Base-by-base conservation (phyloP, 2,888 invertebrate genomes). In the Onchidella celtica region DNA sequence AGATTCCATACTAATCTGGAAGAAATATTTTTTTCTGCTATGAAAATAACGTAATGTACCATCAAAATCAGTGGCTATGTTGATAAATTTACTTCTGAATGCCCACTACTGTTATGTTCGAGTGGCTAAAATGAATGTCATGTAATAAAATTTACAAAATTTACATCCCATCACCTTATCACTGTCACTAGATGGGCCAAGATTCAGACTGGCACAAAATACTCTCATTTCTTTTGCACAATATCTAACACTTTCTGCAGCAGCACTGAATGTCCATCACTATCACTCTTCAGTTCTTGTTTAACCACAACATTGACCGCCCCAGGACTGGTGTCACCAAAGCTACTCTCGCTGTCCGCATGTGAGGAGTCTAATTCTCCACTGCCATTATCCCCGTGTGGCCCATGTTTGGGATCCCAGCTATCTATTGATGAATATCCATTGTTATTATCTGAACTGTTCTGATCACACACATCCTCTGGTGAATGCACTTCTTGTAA, bases 181-280 rank as follows among this genome's bases (percentile, higher is more conserved):
- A n/a, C n/a, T n/a, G n/a, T n/a, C n/a, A n/a, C n/a, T n/a, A n/a
- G n/a, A n/a, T n/a, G n/a, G n/a, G n/a, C n/a, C n/a, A n/a, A n/a
- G n/a, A n/a, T n/a, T n/a, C n/a, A n/a, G n/a, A n/a, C n/a, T n/a
- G n/a, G n/a, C n/a, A n/a, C n/a, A n/a, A n/a, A n/a, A n/a, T n/a
- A n/a, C n/a, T n/a, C 17, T 47, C 59, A 75, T 27, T 75, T 75
- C 11, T 29, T 17, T 63, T 75, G 74, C 29, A 40, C 74, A 63
- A 75, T 75, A 3, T 75, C 74, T 11, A 75, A 29, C 29, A 75
- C 74, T 17, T 75, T 63, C 63, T 75, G 74, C 38, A 75, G 63
- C 63, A 75, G 74, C 1, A 63, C 63, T 29, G 74, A 24, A 21
- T 75, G 74, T 40, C 74, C 47, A 11, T 34, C 59, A 65, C 3